Evolutionary conservation across 2,888 invertebrate genomes (phyloP).

Genomic region (Nomada ruficornis): DNA sequence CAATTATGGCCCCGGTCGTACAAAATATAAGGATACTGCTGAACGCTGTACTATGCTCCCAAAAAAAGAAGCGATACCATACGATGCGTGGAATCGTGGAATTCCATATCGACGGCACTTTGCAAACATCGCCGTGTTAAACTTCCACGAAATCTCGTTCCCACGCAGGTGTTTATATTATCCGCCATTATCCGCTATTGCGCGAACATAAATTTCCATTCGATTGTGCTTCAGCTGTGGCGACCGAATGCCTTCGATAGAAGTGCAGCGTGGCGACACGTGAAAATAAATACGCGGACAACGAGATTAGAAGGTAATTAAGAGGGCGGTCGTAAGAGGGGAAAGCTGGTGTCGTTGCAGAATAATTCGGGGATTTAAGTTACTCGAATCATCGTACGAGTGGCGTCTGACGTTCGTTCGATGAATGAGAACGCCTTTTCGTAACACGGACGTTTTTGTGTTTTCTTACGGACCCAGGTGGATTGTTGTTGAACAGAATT

Average conservation of each 20-base stretch:
- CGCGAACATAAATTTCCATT: background rate
- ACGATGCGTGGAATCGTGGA: background rate
- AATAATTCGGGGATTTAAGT: no score
- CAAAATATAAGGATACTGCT: background rate
- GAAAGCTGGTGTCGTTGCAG: no score
- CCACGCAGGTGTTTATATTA: background rate
- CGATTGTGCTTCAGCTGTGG: no score
- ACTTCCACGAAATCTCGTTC: background rate
- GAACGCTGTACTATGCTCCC: background rate
- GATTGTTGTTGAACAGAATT: background rate
- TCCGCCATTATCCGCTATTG: background rate
- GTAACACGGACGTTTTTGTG: no score
- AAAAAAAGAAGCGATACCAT: no score
- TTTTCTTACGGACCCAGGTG: background rate
- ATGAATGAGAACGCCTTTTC: background rate
- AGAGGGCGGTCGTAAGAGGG: no score
- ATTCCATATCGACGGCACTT: background rate
- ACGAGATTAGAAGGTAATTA: no score
- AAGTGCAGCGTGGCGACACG: background rate
- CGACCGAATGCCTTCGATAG: background rate
- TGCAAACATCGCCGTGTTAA: background rate
- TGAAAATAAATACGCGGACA: no score
- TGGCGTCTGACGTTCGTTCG: background rate
- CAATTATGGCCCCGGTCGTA: background rate
- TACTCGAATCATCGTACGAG: background rate